A percentile compares a stretch with the other conserved stretches of the same genome.
phyloP scores from a whole-genome alignment of 2,797 vertebrate genomes.

The Dallia pectoralis region DNA sequence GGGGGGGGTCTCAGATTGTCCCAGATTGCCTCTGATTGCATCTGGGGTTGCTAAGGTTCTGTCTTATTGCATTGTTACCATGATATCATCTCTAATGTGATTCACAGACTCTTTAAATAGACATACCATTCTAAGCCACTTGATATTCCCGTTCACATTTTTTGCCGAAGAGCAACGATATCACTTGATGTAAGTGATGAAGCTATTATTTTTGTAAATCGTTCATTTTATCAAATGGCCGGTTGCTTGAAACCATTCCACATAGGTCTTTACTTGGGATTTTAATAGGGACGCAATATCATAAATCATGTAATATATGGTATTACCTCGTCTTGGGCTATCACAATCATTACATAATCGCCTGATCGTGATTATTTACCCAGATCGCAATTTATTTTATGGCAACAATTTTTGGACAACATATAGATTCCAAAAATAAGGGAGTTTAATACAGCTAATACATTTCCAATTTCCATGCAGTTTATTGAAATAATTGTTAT shows the following conservation, averaged over 20 bases:
- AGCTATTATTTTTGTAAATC: not conserved
- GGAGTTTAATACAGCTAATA: too few relatives aligned
- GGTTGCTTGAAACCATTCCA: not conserved
- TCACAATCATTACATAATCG: too few relatives aligned
- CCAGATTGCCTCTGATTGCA: not conserved
- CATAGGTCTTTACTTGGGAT: not conserved
- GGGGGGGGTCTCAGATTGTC: not conserved
- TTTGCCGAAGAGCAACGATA: not conserved
- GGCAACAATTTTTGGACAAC: too few relatives aligned
- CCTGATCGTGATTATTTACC: too few relatives aligned
- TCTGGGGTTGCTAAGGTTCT: not conserved
- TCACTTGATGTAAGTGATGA: not conserved
- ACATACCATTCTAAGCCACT: not conserved
- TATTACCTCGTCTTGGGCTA: too few relatives aligned
- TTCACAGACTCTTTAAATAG: not conserved
- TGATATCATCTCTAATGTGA: conserved; percentile 1
- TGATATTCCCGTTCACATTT: not conserved
- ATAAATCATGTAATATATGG: not conserved
- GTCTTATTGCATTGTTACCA: conserved; percentile 2
- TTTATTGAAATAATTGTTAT: too few relatives aligned
- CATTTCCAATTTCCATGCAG: too few relatives aligned
- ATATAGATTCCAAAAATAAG: too few relatives aligned
- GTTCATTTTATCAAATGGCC: not conserved
- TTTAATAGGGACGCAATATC: not conserved
- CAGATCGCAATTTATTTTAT: too few relatives aligned